Evolutionary conservation across 92 coral and sea anemone genomes (phyloP), one percentile per base, ranked within the genome.

Genomic region (Isaurus tuberculatus): DNA sequence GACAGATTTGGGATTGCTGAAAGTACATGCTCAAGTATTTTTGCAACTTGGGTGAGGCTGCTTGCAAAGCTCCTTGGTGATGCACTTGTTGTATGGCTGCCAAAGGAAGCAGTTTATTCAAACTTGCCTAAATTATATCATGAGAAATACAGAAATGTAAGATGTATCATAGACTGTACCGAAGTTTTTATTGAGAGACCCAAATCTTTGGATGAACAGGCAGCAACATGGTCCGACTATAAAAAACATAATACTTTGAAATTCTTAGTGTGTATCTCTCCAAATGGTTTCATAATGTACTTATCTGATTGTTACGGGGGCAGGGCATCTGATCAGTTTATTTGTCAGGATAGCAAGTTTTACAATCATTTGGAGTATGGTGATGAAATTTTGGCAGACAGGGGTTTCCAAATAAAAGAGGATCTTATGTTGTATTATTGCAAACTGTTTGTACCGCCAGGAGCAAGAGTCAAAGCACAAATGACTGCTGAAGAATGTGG

Each of bases 141-240:
- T 53, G 82, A 69, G 65, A 70, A 70, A 75, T 79, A 79, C 87
- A 40, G 60, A 34, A 84, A 73, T 33, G 67, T 58, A 72, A 60
- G 72, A 65, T 72, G 82, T 60, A 84, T 72, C 46, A 72, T 84
- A 26, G 87, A 84, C 68, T 84, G 87, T 72, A 84, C 87, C 25
- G 87, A 84, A 72, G 82, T 84, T 34, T 84, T 84, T 72, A 84
- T 84, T 53, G 87, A 72, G 58, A 72, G 82, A 32, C 72, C 87
- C 44, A 84, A 70, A 55, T 70, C 80, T 84, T 72, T 72, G 81
- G 60, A 71, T 72, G 70, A 71, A 49, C 81, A 84, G 68, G 87
- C 87, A 53, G 40, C 70, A 55, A 84, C 81, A 34, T 51, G 87
- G 81, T 84, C 82, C 23, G 87, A 84, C 20, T 84, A 84, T 78